A percentile compares a stretch with the other conserved stretches of the same genome.
These are phyloP conservation scores for Anas georgica DNA, from an alignment of 2,797 vertebrate genomes.

Conservation along the genomic window DNA sequence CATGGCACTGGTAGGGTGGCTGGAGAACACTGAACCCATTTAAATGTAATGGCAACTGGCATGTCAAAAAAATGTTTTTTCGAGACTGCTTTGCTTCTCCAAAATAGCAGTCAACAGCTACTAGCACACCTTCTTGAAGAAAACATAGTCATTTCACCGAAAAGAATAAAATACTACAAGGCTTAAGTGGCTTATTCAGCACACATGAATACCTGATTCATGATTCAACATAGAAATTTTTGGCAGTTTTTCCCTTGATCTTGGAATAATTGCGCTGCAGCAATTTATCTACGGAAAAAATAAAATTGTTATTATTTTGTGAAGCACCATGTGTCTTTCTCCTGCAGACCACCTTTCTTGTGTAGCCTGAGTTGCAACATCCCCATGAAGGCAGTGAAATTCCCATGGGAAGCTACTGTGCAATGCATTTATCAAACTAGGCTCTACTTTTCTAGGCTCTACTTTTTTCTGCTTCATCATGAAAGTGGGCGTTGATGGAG, in stretches of 20 bases:
- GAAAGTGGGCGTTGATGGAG: not conserved
- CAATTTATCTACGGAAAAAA: not conserved
- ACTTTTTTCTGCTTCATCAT: not conserved
- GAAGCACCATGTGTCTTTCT: not conserved
- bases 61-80: not conserved
- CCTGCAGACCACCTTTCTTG: not conserved
- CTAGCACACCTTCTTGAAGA: not conserved
- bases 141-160: not conserved
- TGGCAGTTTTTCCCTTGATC: not conserved
- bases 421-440: not conserved
- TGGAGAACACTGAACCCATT: not conserved
- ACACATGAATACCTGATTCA: not conserved
- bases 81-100: not conserved
- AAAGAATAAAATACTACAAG: not conserved
- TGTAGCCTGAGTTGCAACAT: not conserved
- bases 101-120: not conserved
- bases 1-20: not conserved
- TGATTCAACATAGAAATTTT: not conserved
- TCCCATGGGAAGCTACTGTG: not conserved
- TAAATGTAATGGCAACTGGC: not conserved
- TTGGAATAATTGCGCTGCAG: not conserved
- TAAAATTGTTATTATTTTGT: not conserved
- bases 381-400: not conserved
- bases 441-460: not conserved
- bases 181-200: not conserved